Base-by-base conservation (phyloP, 2,113 vertebrate species). In the Cryptotis parvus region DNA sequence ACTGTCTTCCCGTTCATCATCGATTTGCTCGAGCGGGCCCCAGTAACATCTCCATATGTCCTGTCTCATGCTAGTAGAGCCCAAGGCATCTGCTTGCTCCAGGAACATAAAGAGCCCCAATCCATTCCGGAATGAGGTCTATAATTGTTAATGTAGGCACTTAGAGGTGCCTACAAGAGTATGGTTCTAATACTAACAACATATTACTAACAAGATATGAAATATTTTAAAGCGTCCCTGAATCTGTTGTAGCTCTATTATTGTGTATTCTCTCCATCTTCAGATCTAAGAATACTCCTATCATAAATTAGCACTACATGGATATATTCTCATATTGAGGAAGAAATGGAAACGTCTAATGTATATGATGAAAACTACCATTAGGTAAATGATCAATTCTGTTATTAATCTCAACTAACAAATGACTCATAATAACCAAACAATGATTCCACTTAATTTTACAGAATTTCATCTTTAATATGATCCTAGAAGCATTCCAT, bases 381-480 rank as follows among this genome's bases (percentile, higher is more conserved):
- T 33, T 91, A 41, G 52, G 37, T 77, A 92, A 92, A 90, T 37
- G 68, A 92, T 74, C 15, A 29, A 63, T 73, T 86, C 65, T 37
- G 24, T 66, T 83, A 61, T 72, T 66, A n/a, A 35, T 52, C 75
- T 73, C 81, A 78, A 77, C 35, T 43, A 55, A 58, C 20, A 58
- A 66, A 39, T 68, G 75, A 89, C 45, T 90, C 10, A 37, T 31
- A 91, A 72, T 87, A 92, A 43, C 16, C 39, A 70, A 76, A 31
- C 26, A 83, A 45, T 37, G 43, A 16, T 52, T 70, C 43, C 31
- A 68, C 31, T 55, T 72, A 66, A 61, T 68, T 86, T 90, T 49
- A 31, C 41, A 93, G 72, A 94, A 61, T 83, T 66, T 41, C 76
- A 78, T 58, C 41, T 22, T 78, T 89, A 81, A 87, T 39, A 26